Base-by-base conservation (phyloP, 2,113 vertebrate species). In the Sciurus niger region DNA sequence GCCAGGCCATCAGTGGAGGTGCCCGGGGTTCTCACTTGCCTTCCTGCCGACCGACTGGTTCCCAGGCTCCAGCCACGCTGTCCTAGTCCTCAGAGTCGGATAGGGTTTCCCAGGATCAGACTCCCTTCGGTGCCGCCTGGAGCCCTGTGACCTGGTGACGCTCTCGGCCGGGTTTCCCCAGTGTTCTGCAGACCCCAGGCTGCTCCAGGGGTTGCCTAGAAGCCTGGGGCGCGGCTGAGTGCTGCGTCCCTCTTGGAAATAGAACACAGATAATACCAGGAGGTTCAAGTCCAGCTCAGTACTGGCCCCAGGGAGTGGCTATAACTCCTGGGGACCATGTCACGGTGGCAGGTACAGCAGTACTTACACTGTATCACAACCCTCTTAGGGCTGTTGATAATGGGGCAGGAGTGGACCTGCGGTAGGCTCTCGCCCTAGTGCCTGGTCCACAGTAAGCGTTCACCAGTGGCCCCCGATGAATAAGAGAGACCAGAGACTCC, bases 271-370 rank as follows among this genome's bases (percentile, higher is more conserved):
- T 13, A 1, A 6, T 10, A 18, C 3, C 2, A 0, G 86, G 14
- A 55, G 40, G 37, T 37, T 72, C 16, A 8, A 30, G 58, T 53
- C n/a, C 67, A 53, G 72, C 17, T 65, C 48, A n/a, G n/a, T 20
- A 5, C 63, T 58, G 5, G 3, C 40, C 60, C 40, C 22, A 0
- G 8, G 53, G 40, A 76, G 67, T 16, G 10, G 30, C 55, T 24
- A 16, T 34, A 1, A 0, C 11, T 18, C 6, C 37, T 16, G 0
- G 48, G 93, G 80, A 43, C 22, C 1, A 0, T 1, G 2, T 48
- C 1, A 4, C 1, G 58, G 4, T 28, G 32, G 8, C 70, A 25
- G 9, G 84, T 24, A 3, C 0, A n/a, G 16, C 55, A 16, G 0
- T 14, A 25, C 24, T 63, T 63, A 11, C 55, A 58, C 60, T 25